Conservation (phyloP, 2,888 invertebrate genomes). For the Campoplex nolae region DNA sequence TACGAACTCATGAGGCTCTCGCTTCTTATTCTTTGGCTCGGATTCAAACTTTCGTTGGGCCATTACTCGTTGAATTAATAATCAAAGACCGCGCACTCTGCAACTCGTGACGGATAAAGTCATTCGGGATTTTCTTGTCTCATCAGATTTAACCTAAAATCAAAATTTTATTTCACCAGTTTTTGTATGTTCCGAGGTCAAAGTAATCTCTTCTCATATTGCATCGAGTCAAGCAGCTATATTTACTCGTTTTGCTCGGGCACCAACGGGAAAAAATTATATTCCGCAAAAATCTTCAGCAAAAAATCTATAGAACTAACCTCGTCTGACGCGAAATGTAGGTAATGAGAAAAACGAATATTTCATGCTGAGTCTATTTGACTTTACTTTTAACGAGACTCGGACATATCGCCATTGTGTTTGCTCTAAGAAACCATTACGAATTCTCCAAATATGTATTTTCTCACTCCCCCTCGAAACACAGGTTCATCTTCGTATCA, state of each 20-base stretch:
- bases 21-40: constrained; percentile 15
- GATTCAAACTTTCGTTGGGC: constrained; percentile 9
- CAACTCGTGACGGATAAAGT: background rate
- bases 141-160: background rate
- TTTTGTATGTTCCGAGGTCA: background rate
- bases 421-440: background rate
- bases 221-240: background rate
- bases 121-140: background rate
- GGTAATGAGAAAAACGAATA: constrained; percentile 7
- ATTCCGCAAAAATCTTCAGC: background rate
- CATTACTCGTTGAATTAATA: constrained; percentile 15
- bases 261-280: background rate
- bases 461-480: background rate
- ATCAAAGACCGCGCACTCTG: background rate
- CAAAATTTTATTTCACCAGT: background rate
- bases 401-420: constrained; percentile 24
- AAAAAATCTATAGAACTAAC: background rate
- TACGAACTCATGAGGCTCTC: background rate
- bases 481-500: background rate
- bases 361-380: background rate
- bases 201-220: background rate
- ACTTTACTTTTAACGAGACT: constrained; percentile 28
- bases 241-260: background rate
- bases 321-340: background rate
- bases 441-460: constrained; percentile 12